These are phyloP conservation scores for Myrmophylax atrothorax DNA, from an alignment of 2,113 vertebrate genomes.

Conservation along the genomic window DNA sequence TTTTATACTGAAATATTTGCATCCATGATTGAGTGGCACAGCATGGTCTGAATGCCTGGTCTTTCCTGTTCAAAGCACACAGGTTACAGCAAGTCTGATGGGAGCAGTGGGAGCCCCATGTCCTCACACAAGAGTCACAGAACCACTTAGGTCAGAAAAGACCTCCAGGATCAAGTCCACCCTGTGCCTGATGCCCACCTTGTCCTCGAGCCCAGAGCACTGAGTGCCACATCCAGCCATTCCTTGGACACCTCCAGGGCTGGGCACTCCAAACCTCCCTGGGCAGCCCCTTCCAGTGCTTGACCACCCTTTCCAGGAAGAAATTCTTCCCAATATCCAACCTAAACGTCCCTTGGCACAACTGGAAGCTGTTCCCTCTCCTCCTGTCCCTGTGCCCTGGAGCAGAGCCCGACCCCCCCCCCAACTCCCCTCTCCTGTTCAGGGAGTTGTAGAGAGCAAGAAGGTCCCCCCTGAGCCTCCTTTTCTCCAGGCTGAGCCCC, in stretches of 20 bases:
- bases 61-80: background rate
- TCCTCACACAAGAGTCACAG: background rate
- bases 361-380: background rate
- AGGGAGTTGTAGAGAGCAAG: background rate
- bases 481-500: background rate
- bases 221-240: background rate
- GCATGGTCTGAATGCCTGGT: background rate
- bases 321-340: background rate
- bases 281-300: background rate
- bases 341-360: background rate
- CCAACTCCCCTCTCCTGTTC: background rate
- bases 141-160: background rate
- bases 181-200: rapidly evolving
- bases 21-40: background rate
- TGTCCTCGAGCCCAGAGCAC: background rate
- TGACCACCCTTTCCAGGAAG: background rate
- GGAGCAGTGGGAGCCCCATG: background rate
- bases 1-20: background rate
- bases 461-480: background rate
- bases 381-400: background rate
- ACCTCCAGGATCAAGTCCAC: background rate
- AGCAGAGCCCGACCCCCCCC: background rate
- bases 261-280: background rate
- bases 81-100: background rate
- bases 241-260: background rate